Percentiles rank a stretch among this genome's conserved stretches.
Conservation (phyloP, 2,888 invertebrate genomes). For the Ormyrus thymus region DNA sequence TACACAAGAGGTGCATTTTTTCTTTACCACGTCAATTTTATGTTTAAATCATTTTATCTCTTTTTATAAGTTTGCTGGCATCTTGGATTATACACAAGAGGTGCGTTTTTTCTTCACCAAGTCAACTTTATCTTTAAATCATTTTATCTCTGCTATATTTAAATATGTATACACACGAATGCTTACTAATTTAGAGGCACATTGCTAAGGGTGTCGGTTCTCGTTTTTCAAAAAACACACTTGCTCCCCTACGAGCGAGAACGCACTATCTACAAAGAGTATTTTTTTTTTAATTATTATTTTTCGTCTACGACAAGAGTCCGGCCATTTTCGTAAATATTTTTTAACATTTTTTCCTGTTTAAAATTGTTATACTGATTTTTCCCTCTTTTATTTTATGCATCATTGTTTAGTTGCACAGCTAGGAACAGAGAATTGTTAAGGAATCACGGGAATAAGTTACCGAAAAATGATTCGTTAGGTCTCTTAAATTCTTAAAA, state of each 20-base stretch:
- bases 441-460: constrained; percentile 49
- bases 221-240: constrained; percentile 61
- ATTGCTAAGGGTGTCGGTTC: constrained; percentile 73
- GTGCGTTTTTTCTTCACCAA: constrained; percentile 39
- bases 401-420: constrained; percentile 38
- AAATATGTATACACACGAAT: constrained; percentile 58
- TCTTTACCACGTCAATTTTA: constrained; percentile 19
- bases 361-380: constrained; percentile 47
- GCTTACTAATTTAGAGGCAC: constrained; percentile 74
- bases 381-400: constrained; percentile 25
- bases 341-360: constrained; percentile 51
- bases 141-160: constrained; percentile 49
- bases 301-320: constrained; percentile 53
- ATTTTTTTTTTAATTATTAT: constrained; percentile 43
- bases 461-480: constrained; percentile 51
- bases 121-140: constrained; percentile 38
- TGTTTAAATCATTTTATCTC: constrained; percentile 47
- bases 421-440: constrained; percentile 52
- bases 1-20: constrained; percentile 43
- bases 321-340: constrained; percentile 46
- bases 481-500: constrained; percentile 22
- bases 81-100: constrained; percentile 53
- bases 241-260: constrained; percentile 69
- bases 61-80: constrained; percentile 37
- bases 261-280: constrained; percentile 62